Base-by-base conservation (phyloP, 2,888 invertebrate genomes). In the Bembecia ichneumoniformis region DNA sequence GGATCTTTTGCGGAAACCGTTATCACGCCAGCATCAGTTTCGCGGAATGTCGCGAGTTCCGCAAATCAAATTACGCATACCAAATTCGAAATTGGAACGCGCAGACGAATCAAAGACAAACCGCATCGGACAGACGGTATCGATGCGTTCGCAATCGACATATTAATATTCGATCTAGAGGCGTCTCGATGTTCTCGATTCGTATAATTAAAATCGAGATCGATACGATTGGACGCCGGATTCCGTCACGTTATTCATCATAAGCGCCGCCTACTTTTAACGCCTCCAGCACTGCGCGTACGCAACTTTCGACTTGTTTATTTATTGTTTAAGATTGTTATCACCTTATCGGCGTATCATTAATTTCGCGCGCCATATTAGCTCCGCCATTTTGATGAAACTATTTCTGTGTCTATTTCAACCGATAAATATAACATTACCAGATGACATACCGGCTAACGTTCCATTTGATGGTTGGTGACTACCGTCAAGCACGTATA, bases 151-250 rank as follows among this genome's bases (percentile, higher is more conserved):
- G 77, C 82, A 77, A 84, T 82, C 84, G 73, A 77, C 75, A 77
- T 84, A 82, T 83, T 86, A 84, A 83, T 80, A 86, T 83, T 83
- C 82, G 81, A 83, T 79, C 80, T 83, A 75, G 71, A 76, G 70
- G 66, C 73, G 77, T 71, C 68, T 71, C 74, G 80, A 80, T 80
- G 81, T 80, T 77, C 74, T 76, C 80, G 81, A 82, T 82, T 83
- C 80, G 81, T 82, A 83, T 84, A 84, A 84, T 84, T 84, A 83
- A 82, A 82, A 82, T 79, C 73, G 80, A 82, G 82, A 84, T 83
- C 74, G 75, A 77, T 82, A 63, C 72, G 82, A 83, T 83, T 82
- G 82, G 80, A 67, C 65, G 74, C 66, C 73, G 78, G 80, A 82
- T 82, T 79, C 81, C 82, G 80, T 82, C 82, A 82, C 82, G 82